Evolutionary conservation across 2,113 vertebrate species (phyloP).

Genomic region (Leiothrix lutea): DNA sequence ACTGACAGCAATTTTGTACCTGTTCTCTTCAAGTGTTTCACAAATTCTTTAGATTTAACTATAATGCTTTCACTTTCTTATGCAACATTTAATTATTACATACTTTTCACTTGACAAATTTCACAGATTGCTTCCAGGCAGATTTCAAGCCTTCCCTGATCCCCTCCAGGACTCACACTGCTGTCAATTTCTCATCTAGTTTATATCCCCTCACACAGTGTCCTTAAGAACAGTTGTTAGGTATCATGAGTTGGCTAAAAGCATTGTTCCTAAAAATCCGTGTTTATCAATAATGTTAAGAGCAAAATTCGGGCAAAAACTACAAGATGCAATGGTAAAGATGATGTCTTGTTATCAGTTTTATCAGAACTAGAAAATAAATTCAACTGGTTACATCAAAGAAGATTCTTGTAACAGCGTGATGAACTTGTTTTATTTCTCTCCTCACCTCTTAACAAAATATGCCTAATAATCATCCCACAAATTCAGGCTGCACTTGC

Average conservation of each 20-base stretch:
- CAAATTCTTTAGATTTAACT: not conserved
- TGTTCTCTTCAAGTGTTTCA: not conserved
- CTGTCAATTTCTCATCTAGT: not conserved
- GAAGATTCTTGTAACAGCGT: not conserved
- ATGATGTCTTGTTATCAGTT: not conserved
- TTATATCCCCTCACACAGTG: not conserved
- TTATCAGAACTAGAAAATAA: not conserved
- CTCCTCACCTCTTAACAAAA: not conserved
- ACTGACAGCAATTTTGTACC: not conserved
- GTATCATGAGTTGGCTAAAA: not conserved
- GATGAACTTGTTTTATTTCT: not conserved
- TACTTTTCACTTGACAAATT: not conserved
- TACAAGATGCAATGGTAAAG: not conserved
- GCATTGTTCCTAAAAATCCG: not conserved
- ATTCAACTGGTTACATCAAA: not conserved
- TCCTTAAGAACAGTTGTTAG: not conserved
- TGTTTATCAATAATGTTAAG: not conserved
- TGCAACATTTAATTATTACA: not conserved
- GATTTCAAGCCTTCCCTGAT: not conserved
- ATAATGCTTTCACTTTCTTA: not conserved
- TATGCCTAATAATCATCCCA: not conserved
- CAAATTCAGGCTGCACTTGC: not conserved
- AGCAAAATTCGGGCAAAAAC: not conserved
- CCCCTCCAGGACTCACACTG: not conserved
- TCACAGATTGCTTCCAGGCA: not conserved